Evolutionary conservation across 2,888 invertebrate genomes (phyloP).

Genomic region (Alcis repandata): DNA sequence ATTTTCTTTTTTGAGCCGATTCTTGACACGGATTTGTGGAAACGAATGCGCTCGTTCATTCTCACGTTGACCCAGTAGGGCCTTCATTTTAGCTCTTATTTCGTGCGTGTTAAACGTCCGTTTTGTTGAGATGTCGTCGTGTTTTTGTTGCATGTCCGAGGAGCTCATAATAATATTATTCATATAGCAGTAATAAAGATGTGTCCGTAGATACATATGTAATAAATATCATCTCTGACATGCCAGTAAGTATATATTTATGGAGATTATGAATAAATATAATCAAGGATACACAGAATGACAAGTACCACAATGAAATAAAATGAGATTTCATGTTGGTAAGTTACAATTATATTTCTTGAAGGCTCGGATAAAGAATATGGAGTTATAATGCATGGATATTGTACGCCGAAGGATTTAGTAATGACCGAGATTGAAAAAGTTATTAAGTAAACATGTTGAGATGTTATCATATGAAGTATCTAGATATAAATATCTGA

Average conservation of each 20-base stretch:
- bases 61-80: slow-evolving; percentile 56
- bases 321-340: slow-evolving; percentile 44
- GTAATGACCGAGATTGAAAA: slow-evolving; percentile 21
- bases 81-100: slow-evolving; percentile 58
- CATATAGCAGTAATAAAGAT: slow-evolving; percentile 71
- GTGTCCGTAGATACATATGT: slow-evolving; percentile 64
- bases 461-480: not conserved
- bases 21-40: slow-evolving; percentile 82
- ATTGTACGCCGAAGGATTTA: slow-evolving; percentile 10
- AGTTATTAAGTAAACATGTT: slow-evolving; percentile 7
- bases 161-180: slow-evolving; percentile 74
- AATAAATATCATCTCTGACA: slow-evolving; percentile 52
- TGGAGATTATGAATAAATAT: slow-evolving; percentile 44
- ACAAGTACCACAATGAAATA: slow-evolving; percentile 43
- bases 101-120: slow-evolving; percentile 49
- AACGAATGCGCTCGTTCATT: slow-evolving; percentile 70
- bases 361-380: slow-evolving; percentile 27
- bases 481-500: not conserved
- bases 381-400: slow-evolving; percentile 18
- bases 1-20: slow-evolving; percentile 67
- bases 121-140: slow-evolving; percentile 50
- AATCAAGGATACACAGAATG: slow-evolving; percentile 46
- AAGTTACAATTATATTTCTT: slow-evolving; percentile 29
- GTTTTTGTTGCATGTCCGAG: slow-evolving; percentile 65
- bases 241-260: slow-evolving; percentile 47